Conservation (phyloP, 2,888 invertebrate species). For the Eurytoma californica region DNA sequence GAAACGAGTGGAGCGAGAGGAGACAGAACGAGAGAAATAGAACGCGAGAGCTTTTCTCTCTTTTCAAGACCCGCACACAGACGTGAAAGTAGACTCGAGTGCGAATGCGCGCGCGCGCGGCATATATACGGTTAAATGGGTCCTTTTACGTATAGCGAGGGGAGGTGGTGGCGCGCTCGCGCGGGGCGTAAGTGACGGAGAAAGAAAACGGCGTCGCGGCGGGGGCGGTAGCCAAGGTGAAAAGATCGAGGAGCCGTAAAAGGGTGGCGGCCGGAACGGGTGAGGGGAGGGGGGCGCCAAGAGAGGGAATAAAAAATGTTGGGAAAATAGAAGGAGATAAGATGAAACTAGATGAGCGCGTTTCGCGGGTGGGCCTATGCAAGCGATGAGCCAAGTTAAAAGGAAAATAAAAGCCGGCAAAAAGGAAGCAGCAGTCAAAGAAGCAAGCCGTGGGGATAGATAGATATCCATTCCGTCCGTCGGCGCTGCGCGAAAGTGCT, state of each 20-base stretch:
- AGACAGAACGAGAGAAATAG: constrained; percentile 26
- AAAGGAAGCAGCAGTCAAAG: constrained; percentile 12
- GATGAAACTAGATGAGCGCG: constrained; percentile 53
- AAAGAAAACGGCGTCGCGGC: neutral
- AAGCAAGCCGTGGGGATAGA: constrained; percentile 18
- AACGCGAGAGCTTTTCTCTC: constrained; percentile 38
- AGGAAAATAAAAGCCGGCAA: constrained; percentile 29
- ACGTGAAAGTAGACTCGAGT: constrained; percentile 18
- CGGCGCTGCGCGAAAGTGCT: constrained; percentile 14
- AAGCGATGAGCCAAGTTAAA: constrained; percentile 10
- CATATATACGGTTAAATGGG: constrained; percentile 46
- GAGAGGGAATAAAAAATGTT: constrained; percentile 54
- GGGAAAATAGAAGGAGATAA: constrained; percentile 53
- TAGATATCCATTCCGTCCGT: neutral
- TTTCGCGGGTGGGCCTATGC: constrained; percentile 6
- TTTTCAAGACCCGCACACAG: constrained; percentile 6
- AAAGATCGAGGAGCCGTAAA: constrained; percentile 45
- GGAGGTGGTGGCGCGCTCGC: neutral
- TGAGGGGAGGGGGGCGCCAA: neutral
- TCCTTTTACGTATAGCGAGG: constrained; percentile 41
- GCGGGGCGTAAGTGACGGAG: neutral
- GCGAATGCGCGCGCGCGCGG: constrained; percentile 13
- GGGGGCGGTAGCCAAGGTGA: constrained; percentile 32
- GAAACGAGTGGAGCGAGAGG: neutral
- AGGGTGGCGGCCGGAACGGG: neutral